These are phyloP conservation scores for Orius insidiosus DNA, from an alignment of 1,140 invertebrate genomes.

Conservation along the genomic window DNA sequence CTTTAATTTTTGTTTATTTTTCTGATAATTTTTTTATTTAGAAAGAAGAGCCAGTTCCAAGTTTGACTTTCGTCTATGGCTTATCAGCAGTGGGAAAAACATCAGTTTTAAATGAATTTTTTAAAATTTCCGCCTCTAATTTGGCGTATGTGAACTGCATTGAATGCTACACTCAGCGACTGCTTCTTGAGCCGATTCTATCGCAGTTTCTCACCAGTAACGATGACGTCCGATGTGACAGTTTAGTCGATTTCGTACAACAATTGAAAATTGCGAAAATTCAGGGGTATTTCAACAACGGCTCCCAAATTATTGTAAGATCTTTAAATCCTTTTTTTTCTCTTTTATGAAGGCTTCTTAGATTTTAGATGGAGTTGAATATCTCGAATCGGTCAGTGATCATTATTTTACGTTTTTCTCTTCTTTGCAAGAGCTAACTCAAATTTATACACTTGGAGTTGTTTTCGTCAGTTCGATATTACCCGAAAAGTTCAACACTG, in stretches of 20 bases:
- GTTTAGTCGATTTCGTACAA: constrained; percentile 51
- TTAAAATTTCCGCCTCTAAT: constrained; percentile 39
- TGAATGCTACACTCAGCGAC: constrained; percentile 56
- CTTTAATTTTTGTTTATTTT: too few species aligned
- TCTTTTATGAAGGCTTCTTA: constrained; percentile 16
- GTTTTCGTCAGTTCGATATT: constrained; percentile 58
- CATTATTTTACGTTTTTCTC: constrained; percentile 53
- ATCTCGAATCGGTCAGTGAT: constrained; percentile 49
- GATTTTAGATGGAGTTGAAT: constrained; percentile 63
- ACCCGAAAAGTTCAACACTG: constrained; percentile 59
- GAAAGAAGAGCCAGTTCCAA: constrained; percentile 14
- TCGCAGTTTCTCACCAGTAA: constrained; percentile 32
- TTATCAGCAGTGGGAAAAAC: constrained; percentile 67
- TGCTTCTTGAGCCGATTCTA: constrained; percentile 60
- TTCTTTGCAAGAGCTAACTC: constrained; percentile 51
- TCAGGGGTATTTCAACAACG: constrained; percentile 9
- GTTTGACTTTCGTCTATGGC: constrained; percentile 52
- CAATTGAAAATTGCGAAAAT: constrained; percentile 27
- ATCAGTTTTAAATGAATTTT: constrained; percentile 37
- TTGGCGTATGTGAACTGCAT: constrained; percentile 58
- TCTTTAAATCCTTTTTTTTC: neutral
- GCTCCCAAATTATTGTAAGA: constrained; percentile 11
- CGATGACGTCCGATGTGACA: constrained; percentile 36
- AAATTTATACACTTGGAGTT: constrained; percentile 46
- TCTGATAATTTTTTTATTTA: constrained; percentile 7